Evolutionary conservation across 2,797 vertebrate species (phyloP), one percentile per base, ranked within the genome.

Genomic region (Hafferia zeledoni): DNA sequence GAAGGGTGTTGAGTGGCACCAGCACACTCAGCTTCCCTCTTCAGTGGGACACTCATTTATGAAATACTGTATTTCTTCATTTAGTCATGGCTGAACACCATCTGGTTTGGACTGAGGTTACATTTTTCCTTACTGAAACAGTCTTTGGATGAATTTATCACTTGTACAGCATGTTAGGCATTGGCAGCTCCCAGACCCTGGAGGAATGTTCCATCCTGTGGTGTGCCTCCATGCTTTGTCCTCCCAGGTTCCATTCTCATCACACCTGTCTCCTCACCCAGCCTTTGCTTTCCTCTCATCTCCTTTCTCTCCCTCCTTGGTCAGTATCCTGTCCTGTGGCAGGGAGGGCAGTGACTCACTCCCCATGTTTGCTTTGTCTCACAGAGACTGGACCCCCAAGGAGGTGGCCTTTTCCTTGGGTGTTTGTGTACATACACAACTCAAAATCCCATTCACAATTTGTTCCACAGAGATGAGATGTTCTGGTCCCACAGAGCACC

Each of bases 101-200:
- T 57, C 49, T 67, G 47, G 4, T 69, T 72, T 94, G 65, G 50
- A 77, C 28, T 1, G 9, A 85, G 44, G 33, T 31, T 79, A 46
- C 31, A 44, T 94, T 89, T 95, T 92, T 83, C 55, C 19, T 23
- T 53, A 76, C 60, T 69, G 57, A 75, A 90, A 60, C 33, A 78
- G 15, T 39, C 50, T 87, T 69, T 3, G 6, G 67, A 76, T 27
- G 25, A 81, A 86, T 84, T 84, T 76, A 22, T 63, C 50, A 41
- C 64, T 76, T 72, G 18, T 31, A 69, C 24, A 72, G 43, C 19
- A 19, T 0, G 0, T 59, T 46, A 86, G 46, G 41, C 56, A 53
- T 28, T 55, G 37, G 37, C 43, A 86, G 57, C 43, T 90, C 35
- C 64, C 4, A 5, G 46, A 43, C 30, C 33, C 35, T 30, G 20